These are phyloP conservation scores for Pipistrellus nathusii DNA, from an alignment of 2,797 vertebrate genomes.

Conservation along the genomic window DNA sequence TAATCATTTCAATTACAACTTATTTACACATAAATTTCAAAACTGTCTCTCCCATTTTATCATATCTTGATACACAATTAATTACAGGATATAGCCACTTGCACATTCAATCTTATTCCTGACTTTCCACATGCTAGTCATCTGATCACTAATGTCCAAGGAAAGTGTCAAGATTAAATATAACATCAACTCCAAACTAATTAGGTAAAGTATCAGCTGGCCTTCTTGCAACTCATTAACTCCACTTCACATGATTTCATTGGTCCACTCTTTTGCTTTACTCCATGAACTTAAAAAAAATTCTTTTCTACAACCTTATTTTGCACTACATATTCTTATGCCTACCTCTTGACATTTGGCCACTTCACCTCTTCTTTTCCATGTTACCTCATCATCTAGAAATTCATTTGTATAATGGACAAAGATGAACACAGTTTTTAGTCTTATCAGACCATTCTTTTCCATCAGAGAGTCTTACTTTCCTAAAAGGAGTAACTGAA, in stretches of 20 bases:
- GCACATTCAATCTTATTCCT: neutral
- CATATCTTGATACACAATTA: neutral
- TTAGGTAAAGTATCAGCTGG: neutral
- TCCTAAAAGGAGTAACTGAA: neutral
- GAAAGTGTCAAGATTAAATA: neutral
- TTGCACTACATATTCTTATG: neutral
- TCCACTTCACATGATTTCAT: neutral
- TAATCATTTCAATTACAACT: neutral
- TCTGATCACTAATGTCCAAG: neutral
- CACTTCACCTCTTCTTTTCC: neutral
- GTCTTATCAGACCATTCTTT: neutral
- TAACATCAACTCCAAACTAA: neutral
- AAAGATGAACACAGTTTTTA: neutral
- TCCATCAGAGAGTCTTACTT: neutral
- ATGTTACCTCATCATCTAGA: neutral
- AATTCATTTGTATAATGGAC: neutral
- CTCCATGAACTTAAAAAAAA: neutral
- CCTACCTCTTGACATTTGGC: neutral
- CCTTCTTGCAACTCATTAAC: neutral
- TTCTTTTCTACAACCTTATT: neutral
- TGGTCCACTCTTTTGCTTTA: neutral
- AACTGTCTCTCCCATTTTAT: neutral
- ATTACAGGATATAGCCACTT: neutral
- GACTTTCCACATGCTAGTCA: neutral
- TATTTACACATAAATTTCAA: neutral